phyloP scores from a whole-genome alignment of 1,140 invertebrate species.

The Drosophila eugracilis region DNA sequence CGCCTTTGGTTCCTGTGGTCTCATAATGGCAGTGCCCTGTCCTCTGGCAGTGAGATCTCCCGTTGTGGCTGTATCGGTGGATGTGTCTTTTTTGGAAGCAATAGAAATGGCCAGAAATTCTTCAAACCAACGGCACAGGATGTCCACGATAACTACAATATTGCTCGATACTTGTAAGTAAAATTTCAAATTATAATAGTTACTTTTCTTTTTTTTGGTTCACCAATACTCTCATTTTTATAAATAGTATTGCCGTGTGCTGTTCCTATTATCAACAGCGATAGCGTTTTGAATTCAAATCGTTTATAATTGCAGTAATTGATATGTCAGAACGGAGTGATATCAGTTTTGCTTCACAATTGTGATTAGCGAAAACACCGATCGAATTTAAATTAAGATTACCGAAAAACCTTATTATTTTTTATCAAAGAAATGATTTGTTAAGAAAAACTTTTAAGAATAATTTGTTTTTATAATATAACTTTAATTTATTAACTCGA shows the following conservation, averaged over 20 bases:
- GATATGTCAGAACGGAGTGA: background rate
- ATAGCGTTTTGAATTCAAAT: too few species aligned
- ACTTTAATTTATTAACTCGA: background rate
- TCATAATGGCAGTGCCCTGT: constrained; percentile 86
- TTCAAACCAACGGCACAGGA: constrained; percentile 94
- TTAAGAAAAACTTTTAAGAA: too few species aligned
- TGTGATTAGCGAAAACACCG: background rate
- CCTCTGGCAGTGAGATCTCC: constrained; percentile 67
- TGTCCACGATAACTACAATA: constrained; percentile 92
- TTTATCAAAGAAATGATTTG: too few species aligned
- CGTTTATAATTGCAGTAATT: too few species aligned
- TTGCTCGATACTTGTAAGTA: constrained; percentile 89
- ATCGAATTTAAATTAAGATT: background rate
- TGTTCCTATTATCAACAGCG: too few species aligned
- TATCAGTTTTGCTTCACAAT: background rate
- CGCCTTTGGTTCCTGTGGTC: constrained; percentile 98
- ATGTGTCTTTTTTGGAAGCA: constrained; percentile 96
- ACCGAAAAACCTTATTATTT: background rate
- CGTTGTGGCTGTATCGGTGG: constrained; percentile 98
- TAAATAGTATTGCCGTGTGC: too few species aligned
- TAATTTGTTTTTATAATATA: too few species aligned
- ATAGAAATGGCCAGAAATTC: constrained; percentile 93
- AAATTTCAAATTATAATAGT: background rate
- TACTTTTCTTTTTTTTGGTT: too few species aligned
- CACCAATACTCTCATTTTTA: too few species aligned